phyloP scores from a whole-genome alignment of 2,113 vertebrate species.

The Heterochromis multidens region DNA sequence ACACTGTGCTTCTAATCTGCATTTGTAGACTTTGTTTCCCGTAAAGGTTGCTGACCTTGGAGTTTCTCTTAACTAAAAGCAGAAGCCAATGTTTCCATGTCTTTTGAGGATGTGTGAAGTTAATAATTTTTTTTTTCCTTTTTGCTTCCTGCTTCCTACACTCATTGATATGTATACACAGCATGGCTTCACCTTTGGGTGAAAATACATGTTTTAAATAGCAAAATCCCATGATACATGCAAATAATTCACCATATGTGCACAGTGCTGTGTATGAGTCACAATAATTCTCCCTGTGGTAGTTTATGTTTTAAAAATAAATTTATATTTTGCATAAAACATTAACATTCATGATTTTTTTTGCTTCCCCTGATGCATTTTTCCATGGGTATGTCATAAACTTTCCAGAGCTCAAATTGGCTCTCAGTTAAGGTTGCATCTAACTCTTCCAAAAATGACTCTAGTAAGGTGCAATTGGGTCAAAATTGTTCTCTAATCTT shows the following conservation, averaged over 20 bases:
- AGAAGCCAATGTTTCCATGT: not conserved
- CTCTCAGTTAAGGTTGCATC: not conserved
- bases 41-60: not conserved
- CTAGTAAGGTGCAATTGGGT: not conserved
- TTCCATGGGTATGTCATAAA: not conserved
- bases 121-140: fast-evolving
- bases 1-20: not conserved
- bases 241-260: not conserved
- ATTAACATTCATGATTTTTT: not conserved
- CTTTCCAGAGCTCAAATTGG: not conserved
- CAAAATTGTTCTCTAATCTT: conserved; percentile 1
- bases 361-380: not conserved
- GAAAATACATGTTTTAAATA: not conserved
- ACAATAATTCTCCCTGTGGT: not conserved
- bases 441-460: not conserved
- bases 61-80: not conserved
- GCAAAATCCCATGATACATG: not conserved
- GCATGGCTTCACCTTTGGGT: not conserved
- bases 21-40: not conserved
- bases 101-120: not conserved
- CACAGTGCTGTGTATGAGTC: not conserved
- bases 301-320: not conserved
- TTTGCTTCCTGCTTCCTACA: not conserved
- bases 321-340: not conserved
- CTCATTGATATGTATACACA: not conserved